These are phyloP conservation scores for Rhynchomys soricoides DNA, from an alignment of 2,113 vertebrate genomes.

Conservation along the genomic window DNA sequence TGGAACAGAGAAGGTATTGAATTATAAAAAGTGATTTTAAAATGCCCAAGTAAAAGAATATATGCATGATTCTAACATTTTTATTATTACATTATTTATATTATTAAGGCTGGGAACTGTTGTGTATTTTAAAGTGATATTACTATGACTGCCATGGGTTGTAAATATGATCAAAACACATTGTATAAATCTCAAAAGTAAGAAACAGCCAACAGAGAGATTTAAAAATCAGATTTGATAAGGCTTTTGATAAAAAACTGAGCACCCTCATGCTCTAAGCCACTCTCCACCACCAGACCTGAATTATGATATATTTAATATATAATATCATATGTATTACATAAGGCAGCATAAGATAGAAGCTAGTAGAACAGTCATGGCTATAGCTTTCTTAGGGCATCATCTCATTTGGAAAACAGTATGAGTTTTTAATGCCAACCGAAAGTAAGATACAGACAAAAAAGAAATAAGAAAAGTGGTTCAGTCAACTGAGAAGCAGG, in stretches of 20 bases:
- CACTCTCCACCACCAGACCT: neutral
- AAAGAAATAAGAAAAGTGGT: neutral
- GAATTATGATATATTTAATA: neutral
- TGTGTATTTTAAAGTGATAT: neutral
- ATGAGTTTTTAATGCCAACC: neutral
- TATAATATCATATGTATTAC: no score
- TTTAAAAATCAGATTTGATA: neutral
- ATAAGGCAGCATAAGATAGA: neutral
- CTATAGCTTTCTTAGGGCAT: neutral
- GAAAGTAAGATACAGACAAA: neutral
- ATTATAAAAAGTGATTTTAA: neutral
- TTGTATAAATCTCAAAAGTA: neutral
- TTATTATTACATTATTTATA: neutral
- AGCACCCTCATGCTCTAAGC: neutral
- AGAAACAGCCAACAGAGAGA: neutral
- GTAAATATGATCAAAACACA: neutral
- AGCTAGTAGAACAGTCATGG: neutral
- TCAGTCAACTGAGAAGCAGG: neutral
- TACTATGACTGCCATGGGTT: neutral
- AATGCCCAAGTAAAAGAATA: neutral
- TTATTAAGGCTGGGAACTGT: neutral
- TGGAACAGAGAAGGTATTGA: neutral
- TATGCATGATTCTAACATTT: neutral
- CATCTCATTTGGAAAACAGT: neutral
- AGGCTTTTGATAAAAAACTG: conserved; percentile 10